Evolutionary conservation across 1,140 invertebrate species (phyloP), one percentile per base, ranked within the genome.

Genomic region (Matsumurasca onukii): DNA sequence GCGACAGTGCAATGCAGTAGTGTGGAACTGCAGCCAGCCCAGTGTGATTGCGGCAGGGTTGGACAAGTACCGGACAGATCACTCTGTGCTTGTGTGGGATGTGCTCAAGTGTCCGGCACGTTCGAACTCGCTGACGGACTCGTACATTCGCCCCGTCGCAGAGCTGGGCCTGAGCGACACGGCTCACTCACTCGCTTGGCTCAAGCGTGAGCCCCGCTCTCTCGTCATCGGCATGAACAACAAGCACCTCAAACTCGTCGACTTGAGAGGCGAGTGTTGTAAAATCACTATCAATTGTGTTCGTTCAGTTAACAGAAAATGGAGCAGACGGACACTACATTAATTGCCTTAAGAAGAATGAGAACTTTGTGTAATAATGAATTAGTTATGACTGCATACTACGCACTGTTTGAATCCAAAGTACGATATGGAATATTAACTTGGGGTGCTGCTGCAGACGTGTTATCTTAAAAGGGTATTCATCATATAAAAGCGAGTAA

Each of bases 241-340:
- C 70, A 97, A 96, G 75, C 87, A 90, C 73, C 86, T 98, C 3
- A 92, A 92, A 80, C 84, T 98, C n/a, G 91, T 92, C 78, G 96
- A 98, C 80, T 83, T 97, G 0, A 84, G 94, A 88, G 94, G 94
- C 96, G 81, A 75, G 66, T 68, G n/a, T n/a, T n/a, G n/a, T n/a
- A n/a, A n/a, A n/a, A n/a, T n/a, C n/a, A n/a, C n/a, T 45, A n/a
- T 45, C 39, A 45, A 45, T 45, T 45, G 39, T 12, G 12, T 45
- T n/a, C 12, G 39, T 13, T n/a, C 39, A 13, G 12, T 45, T 45
- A 45, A 45, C 12, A 45, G 39, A n/a, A 45, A 45, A 45, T n/a
- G n/a, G n/a, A n/a, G n/a, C n/a, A n/a, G n/a, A n/a, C 39, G 12
- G 12, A 12, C n/a, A 45, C 12, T n/a, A 45, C n/a, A 12, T 3